Base-by-base conservation (phyloP, 2,797 vertebrate genomes). In the Labeo calbasu region DNA sequence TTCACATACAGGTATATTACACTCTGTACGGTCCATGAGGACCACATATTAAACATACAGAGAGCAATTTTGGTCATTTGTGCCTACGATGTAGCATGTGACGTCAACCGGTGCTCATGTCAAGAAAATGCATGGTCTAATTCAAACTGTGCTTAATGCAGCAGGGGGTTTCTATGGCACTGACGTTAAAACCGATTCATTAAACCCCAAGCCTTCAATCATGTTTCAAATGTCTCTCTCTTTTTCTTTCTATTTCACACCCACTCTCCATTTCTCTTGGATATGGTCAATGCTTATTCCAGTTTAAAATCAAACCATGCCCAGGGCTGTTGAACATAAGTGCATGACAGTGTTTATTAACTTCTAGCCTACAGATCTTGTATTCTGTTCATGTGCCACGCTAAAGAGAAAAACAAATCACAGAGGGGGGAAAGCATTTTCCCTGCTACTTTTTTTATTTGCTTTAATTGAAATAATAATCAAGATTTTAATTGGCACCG, bases 301-400 rank as follows among this genome's bases (percentile, higher is more conserved):
- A 61, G 78, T 85, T 65, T 82, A 86, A 84, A 85, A 75, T 77
- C 40, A 53, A 82, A 86, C 43, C 65, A 68, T 28, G 65, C 88
- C 85, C 87, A 53, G 65, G 86, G 84, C 75, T 88, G 70, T 70
- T 78, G 87, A 87, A 87, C 77, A 61, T 85, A 90, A 84, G 86
- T 78, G 81, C 57, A 32, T 23, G 57, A 77, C 84, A 79, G 55
- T 50, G 88, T 86, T 88, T 87, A 86, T 90, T 89, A 91, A 89
- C 85, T 82, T 83, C 55, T 77, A 71, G 83, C 89, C 81, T 5
- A 23, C 86, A 85, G 86, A 88, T 8, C 80, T 46, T 77, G 28
- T 43, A 46, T 40, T 73, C 36, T 36, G 0, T 73, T 40, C 77
- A 86, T 72, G 76, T 55, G 61, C 63, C 17, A 66, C 43, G 73